phyloP scores from a whole-genome alignment of 92 coral and sea anemone species.

The Heteractis magnifica region DNA sequence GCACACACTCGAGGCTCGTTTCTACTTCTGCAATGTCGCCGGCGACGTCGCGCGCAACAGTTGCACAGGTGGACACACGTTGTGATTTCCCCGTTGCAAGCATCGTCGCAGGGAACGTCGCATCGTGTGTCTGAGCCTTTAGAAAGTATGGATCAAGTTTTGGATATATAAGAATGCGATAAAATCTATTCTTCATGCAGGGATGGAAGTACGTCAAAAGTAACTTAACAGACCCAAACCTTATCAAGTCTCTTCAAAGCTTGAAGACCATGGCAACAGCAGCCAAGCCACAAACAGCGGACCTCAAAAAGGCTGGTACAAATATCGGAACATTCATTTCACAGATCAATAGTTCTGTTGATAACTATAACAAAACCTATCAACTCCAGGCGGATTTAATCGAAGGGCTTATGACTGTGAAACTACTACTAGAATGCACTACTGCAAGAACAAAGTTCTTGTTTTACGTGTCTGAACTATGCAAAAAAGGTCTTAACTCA shows the following conservation, averaged over 20 bases:
- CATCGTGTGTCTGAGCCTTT: too few species aligned
- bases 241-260: not conserved
- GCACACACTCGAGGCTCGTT: too few species aligned
- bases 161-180: not conserved
- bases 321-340: not conserved
- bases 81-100: too few species aligned
- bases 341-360: not conserved
- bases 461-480: not conserved
- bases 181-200: not conserved
- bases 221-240: constrained; percentile 9
- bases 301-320: not conserved
- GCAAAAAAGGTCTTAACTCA: not conserved
- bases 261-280: not conserved
- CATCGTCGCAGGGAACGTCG: too few species aligned
- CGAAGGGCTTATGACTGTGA: constrained; percentile 8
- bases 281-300: constrained; percentile 11
- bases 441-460: not conserved
- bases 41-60: too few species aligned
- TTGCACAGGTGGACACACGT: too few species aligned
- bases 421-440: not conserved
- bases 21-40: too few species aligned
- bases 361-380: not conserved
- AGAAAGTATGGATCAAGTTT: not conserved
- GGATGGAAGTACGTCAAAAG: constrained; percentile 19
- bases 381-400: not conserved